Percentiles rank a stretch among this genome's conserved stretches.
Conservation (phyloP, 2,888 invertebrate genomes). For the Noctuana brunneofusca region DNA sequence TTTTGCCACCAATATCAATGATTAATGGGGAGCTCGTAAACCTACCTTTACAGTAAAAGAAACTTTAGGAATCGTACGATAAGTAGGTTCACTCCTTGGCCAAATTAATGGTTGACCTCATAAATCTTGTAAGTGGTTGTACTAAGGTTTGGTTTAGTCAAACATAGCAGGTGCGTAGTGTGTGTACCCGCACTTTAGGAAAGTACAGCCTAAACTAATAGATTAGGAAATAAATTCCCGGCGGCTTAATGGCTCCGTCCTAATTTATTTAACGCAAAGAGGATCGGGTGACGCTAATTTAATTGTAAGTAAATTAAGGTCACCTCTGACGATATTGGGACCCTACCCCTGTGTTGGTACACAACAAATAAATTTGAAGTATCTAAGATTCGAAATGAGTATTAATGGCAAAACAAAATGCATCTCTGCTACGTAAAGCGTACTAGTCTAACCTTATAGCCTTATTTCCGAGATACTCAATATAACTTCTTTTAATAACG, state of each 20-base stretch:
- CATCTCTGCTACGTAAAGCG: too few relatives aligned
- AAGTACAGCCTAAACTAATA: slow-evolving; percentile 48
- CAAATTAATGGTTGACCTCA: slow-evolving; percentile 47
- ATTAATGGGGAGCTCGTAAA: slow-evolving; percentile 29
- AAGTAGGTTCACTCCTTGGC: slow-evolving; percentile 34
- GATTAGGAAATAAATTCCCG: slow-evolving; percentile 63
- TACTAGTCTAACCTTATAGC: too few relatives aligned
- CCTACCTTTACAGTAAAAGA: slow-evolving; percentile 22
- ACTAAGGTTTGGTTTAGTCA: slow-evolving; percentile 42
- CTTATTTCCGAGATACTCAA: too few relatives aligned
- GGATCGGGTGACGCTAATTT: slow-evolving; percentile 69
- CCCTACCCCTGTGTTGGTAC: slow-evolving; percentile 4
- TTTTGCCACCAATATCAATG: slow-evolving; percentile 23
- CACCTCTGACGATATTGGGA: slow-evolving; percentile 60
- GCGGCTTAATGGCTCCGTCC: slow-evolving; percentile 61
- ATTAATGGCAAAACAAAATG: background rate
- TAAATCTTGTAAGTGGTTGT: slow-evolving; percentile 41
- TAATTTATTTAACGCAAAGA: slow-evolving; percentile 70
- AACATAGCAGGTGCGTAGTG: slow-evolving; percentile 39
- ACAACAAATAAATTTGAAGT: slow-evolving; percentile 16
- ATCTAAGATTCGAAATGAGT: background rate
- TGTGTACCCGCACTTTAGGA: slow-evolving; percentile 27
- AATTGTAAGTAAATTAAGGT: slow-evolving; percentile 70
- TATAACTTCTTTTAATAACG: too few relatives aligned
- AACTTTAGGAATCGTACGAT: slow-evolving; percentile 29